phyloP scores from a whole-genome alignment of 2,888 invertebrate genomes.

The Agriopis marginaria region DNA sequence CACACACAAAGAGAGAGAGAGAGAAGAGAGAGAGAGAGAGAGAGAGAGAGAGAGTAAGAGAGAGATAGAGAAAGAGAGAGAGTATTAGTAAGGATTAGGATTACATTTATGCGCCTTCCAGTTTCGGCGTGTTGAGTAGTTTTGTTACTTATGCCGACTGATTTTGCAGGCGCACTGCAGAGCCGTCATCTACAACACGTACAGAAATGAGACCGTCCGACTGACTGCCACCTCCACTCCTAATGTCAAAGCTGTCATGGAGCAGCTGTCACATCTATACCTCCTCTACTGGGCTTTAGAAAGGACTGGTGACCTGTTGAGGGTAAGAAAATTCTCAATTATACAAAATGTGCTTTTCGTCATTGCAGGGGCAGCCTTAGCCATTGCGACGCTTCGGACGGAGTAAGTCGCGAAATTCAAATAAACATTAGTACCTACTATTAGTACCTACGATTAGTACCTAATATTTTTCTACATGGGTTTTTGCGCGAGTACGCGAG shows the following conservation, averaged over 20 bases:
- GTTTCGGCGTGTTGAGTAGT: not conserved
- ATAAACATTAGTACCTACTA: too few relatives aligned
- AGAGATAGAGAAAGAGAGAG: too few relatives aligned
- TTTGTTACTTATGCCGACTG: not conserved
- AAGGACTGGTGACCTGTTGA: constrained; percentile 91
- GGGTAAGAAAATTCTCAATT: constrained; percentile 82
- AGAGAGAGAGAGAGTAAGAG: too few relatives aligned
- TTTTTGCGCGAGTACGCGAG: too few relatives aligned
- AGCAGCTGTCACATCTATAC: constrained; percentile 90
- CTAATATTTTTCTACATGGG: too few relatives aligned
- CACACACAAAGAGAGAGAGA: too few relatives aligned
- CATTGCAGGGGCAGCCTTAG: too few relatives aligned
- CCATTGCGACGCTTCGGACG: too few relatives aligned
- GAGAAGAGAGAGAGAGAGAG: too few relatives aligned
- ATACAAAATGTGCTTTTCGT: not conserved
- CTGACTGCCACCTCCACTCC: constrained; percentile 83
- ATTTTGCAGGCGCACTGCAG: constrained; percentile 91
- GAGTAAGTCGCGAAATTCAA: too few relatives aligned
- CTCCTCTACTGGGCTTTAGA: constrained; percentile 91
- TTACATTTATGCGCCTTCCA: not conserved
- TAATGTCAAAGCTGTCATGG: constrained; percentile 88
- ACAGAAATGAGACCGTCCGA: constrained; percentile 83
- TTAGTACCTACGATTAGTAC: too few relatives aligned
- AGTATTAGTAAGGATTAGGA: too few relatives aligned
- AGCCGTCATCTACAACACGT: constrained; percentile 91